A percentile compares a stretch with the other conserved stretches of the same genome.
Conservation (phyloP, 2,888 invertebrate species). For the Sthenelais limicola region DNA sequence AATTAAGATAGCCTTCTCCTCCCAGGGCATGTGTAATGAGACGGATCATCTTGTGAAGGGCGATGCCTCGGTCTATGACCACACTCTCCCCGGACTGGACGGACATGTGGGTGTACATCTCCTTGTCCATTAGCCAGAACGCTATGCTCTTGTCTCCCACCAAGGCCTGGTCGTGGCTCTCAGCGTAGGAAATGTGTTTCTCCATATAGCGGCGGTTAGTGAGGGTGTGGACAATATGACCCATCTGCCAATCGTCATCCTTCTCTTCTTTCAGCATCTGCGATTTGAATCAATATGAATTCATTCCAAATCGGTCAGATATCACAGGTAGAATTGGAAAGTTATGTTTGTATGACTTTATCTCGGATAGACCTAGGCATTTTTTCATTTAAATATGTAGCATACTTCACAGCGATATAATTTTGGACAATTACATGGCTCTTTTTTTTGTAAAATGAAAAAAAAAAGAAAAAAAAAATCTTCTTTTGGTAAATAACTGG, state of each 20-base stretch:
- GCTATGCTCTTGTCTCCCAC: constrained; percentile 96
- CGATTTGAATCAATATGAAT: neutral
- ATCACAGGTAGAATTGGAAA: too few species aligned
- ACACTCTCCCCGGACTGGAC: constrained; percentile 72
- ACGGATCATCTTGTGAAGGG: constrained; percentile 97
- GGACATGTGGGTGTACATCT: constrained; percentile 98
- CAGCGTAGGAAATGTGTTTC: constrained; percentile 96
- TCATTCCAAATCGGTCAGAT: too few species aligned
- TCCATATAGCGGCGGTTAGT: constrained; percentile 96
- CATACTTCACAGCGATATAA: too few species aligned
- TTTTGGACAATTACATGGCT: too few species aligned
- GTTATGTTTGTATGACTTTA: too few species aligned
- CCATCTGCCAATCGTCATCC: constrained; percentile 96
- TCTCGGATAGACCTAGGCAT: too few species aligned
- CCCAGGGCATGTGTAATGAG: constrained; percentile 94
- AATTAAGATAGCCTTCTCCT: constrained; percentile 99
- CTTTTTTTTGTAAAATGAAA: too few species aligned
- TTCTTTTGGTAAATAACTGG: too few species aligned
- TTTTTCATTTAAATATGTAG: too few species aligned
- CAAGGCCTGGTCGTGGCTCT: constrained; percentile 79
- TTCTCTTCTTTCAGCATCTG: constrained; percentile 74
- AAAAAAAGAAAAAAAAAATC: too few species aligned
- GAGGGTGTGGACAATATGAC: constrained; percentile 90
- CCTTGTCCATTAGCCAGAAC: constrained; percentile 99
- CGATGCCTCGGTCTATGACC: constrained; percentile 91